Evolutionary conservation across 2,113 vertebrate genomes (phyloP).

Genomic region (Hemibagrus wyckioides): DNA sequence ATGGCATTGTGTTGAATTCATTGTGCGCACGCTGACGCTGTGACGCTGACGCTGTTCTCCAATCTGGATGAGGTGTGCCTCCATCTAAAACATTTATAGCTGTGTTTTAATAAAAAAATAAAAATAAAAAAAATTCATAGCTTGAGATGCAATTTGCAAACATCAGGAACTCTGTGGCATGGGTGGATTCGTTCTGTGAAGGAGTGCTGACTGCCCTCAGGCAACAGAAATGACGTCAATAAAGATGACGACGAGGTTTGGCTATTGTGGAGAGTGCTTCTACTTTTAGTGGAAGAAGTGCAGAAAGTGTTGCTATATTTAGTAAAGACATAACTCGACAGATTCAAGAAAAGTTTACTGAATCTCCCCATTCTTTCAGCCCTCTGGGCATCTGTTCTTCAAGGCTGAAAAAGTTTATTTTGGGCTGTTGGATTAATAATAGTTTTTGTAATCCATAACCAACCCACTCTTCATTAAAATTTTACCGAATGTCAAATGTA

Average conservation of each 20-base stretch:
- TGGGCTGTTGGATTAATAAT: background rate
- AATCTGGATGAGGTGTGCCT: background rate
- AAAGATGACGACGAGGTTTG: background rate
- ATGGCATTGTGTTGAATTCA: background rate
- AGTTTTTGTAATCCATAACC: constrained; percentile 2
- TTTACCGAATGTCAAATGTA: background rate
- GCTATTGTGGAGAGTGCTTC: background rate
- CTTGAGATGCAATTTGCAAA: background rate
- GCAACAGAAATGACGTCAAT: background rate
- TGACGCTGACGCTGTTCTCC: background rate
- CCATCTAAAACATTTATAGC: background rate
- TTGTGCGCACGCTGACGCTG: no score
- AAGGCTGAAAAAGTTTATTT: background rate
- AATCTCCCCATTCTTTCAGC: background rate
- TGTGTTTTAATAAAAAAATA: background rate
- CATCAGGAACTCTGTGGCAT: background rate
- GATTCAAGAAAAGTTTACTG: background rate
- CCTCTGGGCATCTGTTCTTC: constrained; percentile 3
- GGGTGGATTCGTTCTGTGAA: constrained; percentile 18
- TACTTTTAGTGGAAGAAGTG: constrained; percentile 7
- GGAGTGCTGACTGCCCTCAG: background rate
- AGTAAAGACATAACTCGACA: background rate
- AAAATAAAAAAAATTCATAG: background rate
- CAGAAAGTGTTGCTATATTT: constrained; percentile 11
- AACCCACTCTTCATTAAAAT: constrained; percentile 8